phyloP scores from a whole-genome alignment of 2,888 invertebrate species.

The Habrosyne pyritoides region DNA sequence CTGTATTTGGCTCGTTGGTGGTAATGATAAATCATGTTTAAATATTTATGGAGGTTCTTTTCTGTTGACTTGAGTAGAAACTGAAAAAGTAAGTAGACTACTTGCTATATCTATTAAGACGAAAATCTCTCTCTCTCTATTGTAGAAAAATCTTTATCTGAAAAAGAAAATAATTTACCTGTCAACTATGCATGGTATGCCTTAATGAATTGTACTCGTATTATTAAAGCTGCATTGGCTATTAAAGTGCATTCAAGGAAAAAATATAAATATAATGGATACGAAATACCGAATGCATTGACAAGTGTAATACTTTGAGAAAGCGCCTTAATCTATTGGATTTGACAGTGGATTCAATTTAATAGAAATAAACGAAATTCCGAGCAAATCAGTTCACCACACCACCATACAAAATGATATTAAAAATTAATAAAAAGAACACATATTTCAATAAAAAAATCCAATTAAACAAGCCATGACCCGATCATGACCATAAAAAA shows the following conservation, averaged over 20 bases:
- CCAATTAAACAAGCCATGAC: conserved; percentile 47
- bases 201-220: too few relatives aligned
- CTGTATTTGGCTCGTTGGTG: conserved; percentile 35
- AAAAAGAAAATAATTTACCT: too few relatives aligned
- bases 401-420: neutral
- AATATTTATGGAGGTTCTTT: conserved; percentile 1
- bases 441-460: conserved; percentile 25
- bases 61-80: neutral
- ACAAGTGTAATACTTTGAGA: too few relatives aligned
- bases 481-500: conserved; percentile 34
- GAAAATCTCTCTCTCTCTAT: too few relatives aligned
- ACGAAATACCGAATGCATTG: too few relatives aligned
- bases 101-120: too few relatives aligned
- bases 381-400: neutral
- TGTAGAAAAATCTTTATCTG: too few relatives aligned
- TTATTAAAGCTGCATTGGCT: too few relatives aligned
- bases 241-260: too few relatives aligned
- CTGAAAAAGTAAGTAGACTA: neutral
- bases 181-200: too few relatives aligned
- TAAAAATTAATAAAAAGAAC: neutral
- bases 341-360: neutral
- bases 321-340: too few relatives aligned
- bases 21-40: conserved; percentile 20
- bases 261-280: too few relatives aligned
- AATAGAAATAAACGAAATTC: neutral